Evolutionary conservation across 2,888 invertebrate genomes (phyloP).

Genomic region (Torymus tubicola): DNA sequence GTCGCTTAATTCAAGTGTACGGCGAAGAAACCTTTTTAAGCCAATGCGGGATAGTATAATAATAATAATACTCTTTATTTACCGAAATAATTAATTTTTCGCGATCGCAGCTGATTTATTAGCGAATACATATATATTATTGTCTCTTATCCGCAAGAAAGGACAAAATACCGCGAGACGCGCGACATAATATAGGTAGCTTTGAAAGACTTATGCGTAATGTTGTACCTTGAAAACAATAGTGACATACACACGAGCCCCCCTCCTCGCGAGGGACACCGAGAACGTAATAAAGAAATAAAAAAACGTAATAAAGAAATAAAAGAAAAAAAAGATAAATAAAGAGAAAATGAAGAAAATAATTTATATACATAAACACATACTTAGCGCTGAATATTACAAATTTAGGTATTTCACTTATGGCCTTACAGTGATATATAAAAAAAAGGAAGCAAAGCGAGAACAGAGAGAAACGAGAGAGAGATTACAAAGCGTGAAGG

Average conservation of each 20-base stretch:
- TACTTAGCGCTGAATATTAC: conserved; percentile 67
- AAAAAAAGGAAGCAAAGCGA: conserved; percentile 54
- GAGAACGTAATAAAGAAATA: no score
- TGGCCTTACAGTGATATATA: conserved; percentile 70
- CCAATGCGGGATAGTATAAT: no score
- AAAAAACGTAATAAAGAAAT: conserved; percentile 55
- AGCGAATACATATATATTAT: neutral
- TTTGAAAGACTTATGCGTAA: conserved; percentile 49
- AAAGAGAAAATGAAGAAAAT: conserved; percentile 50
- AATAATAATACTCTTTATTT: no score
- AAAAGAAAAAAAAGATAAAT: conserved; percentile 38
- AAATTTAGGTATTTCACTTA: conserved; percentile 72
- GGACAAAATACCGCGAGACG: neutral
- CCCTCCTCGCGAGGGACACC: no score
- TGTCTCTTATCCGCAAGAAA: neutral
- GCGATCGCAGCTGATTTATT: no score
- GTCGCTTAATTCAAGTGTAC: no score
- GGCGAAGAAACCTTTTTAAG: no score
- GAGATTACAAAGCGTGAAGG: conserved; percentile 36
- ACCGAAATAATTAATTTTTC: no score
- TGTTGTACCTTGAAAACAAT: conserved; percentile 63
- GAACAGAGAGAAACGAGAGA: conserved; percentile 45
- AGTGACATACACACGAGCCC: no score
- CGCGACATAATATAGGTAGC: conserved; percentile 5
- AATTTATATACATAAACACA: conserved; percentile 64